A percentile compares a stretch with the other conserved stretches of the same genome.
Conservation (phyloP, 2,113 vertebrate genomes). For the Melanotaenia duboulayi region DNA sequence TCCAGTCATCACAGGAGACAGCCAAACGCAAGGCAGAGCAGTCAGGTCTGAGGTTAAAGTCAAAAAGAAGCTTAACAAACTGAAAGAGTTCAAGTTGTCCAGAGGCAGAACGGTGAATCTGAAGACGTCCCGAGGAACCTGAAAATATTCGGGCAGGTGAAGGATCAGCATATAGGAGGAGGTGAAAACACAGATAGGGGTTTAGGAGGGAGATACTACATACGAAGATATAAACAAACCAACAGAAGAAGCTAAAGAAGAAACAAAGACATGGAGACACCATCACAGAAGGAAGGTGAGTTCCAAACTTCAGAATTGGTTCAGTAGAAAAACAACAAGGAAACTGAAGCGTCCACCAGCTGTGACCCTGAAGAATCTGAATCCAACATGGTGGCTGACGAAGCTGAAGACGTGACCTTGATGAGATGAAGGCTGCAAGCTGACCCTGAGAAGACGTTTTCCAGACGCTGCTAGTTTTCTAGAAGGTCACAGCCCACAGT, state of each 20-base stretch:
- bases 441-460: no score
- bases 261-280: background rate
- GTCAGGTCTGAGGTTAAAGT: background rate
- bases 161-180: background rate
- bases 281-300: slow-evolving; percentile 42
- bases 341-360: background rate
- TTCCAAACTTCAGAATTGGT: background rate
- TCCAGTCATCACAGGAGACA: background rate
- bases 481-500: no score
- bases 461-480: no score
- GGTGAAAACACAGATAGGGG: background rate
- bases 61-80: background rate
- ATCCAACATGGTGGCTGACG: background rate
- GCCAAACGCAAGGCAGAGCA: background rate
- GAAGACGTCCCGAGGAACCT: background rate
- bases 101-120: no score
- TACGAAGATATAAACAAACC: background rate
- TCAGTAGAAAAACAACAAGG: background rate
- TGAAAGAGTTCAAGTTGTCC: no score
- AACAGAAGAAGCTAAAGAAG: background rate
- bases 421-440: background rate
- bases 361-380: background rate
- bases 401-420: slow-evolving; percentile 45
- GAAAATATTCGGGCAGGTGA: background rate
- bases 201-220: background rate